Evolutionary conservation across 2,113 vertebrate species (phyloP), one percentile per base, ranked within the genome.

Genomic region (Pachyramphus minor): DNA sequence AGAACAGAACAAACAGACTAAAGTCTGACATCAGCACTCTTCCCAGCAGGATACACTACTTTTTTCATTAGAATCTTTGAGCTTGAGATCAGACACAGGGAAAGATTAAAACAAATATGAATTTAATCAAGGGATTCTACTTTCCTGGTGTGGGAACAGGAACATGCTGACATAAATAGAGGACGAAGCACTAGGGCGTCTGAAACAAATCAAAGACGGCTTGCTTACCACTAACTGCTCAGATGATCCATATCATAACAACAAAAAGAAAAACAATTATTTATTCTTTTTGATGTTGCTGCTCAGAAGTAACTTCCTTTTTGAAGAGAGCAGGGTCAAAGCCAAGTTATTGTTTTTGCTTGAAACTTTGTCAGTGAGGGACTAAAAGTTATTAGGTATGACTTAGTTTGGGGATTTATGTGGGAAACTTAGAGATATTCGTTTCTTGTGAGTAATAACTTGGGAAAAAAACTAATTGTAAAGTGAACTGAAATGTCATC

Each of bases 181-280:
- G 98, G 98, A 98, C 97, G 96, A 96, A 99, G 98, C 99, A 97
- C 98, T 98, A 98, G 99, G 99, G 99, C 98, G 98, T 98, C 99
- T 97, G 98, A 97, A 98, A 96, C 96, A 98, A 99, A 99, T 99
- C 99, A 99, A 99, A 99, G 99, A 97, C 96, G 95, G 98, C 98
- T 98, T 99, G 98, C 99, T 99, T 98, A 98, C 98, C 99, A 98
- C 99, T 99, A 98, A 99, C 99, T 98, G 98, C 99, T 99, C 98
- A 97, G 98, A 98, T 98, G 98, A 99, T 99, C 99, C 98, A 97
- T 98, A 99, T 99, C 98, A 98, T 98, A 99, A 99, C 99, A 99
- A 99, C 98, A 99, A 98, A 99, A 99, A 99, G 99, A 99, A 99
- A 99, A 99, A 99, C 99, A 99, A 99, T 99, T 99, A 99, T 99